Evolutionary conservation across 2,888 invertebrate species (phyloP).

Genomic region (Anarsia innoxiella): DNA sequence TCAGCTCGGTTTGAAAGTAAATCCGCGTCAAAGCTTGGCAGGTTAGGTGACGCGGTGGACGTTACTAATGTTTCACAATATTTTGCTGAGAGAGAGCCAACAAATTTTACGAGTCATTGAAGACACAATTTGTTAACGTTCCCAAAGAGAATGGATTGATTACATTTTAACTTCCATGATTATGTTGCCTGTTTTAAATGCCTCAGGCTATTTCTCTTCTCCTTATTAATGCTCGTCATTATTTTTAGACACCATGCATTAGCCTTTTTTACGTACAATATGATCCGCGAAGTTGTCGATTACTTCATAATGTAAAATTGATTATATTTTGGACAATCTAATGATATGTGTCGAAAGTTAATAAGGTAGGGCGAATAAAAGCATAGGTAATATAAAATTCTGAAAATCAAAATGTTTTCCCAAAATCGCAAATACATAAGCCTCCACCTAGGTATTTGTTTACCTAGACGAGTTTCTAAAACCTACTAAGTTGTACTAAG

Average conservation of each 20-base stretch:
- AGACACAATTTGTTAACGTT: slow-evolving; percentile 64
- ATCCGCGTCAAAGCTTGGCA: too few species aligned
- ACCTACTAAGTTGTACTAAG: too few species aligned
- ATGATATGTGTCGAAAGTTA: slow-evolving; percentile 10
- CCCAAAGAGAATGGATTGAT: slow-evolving; percentile 70
- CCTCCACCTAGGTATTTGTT: too few species aligned
- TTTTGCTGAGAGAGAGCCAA: slow-evolving; percentile 47
- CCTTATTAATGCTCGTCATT: slow-evolving; percentile 51
- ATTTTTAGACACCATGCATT: slow-evolving; percentile 40
- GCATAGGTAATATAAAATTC: too few species aligned
- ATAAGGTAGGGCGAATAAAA: too few species aligned
- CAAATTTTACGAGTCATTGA: slow-evolving; percentile 66
- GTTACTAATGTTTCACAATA: slow-evolving; percentile 55
- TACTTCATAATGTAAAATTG: slow-evolving; percentile 10
- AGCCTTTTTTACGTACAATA: slow-evolving; percentile 12
- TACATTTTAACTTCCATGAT: slow-evolving; percentile 70
- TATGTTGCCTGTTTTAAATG: slow-evolving; percentile 49
- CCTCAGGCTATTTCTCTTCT: slow-evolving; percentile 49
- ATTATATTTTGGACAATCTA: slow-evolving; percentile 9
- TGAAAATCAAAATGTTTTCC: too few species aligned
- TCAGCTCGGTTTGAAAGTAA: slow-evolving; percentile 35
- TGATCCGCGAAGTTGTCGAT: slow-evolving; percentile 9
- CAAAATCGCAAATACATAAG: too few species aligned
- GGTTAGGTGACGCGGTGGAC: slow-evolving; percentile 23
- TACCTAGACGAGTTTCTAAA: too few species aligned